Evolutionary conservation across 1,140 invertebrate genomes (phyloP).

Genomic region (Apis cerana): DNA sequence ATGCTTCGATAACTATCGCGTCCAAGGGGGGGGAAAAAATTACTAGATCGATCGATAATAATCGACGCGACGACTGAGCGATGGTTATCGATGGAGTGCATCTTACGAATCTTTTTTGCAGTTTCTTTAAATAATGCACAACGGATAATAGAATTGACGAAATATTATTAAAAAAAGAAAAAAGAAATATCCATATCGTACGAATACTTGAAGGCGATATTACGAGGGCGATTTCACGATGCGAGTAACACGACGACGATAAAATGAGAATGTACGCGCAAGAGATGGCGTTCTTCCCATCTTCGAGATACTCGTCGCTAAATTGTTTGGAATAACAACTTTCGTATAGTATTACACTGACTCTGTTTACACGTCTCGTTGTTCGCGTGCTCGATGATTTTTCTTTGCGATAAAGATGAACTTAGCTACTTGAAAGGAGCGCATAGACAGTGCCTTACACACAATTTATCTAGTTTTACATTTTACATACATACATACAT

Average conservation of each 20-base stretch:
- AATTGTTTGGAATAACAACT: neutral
- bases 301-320: neutral
- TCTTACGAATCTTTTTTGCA: neutral
- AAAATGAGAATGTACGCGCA: neutral
- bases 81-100: neutral
- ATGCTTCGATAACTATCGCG: neutral
- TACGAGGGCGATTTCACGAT: neutral
- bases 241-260: neutral
- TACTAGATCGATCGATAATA: neutral
- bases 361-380: constrained; percentile 61
- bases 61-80: neutral
- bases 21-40: neutral
- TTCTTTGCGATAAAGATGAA: constrained; percentile 53
- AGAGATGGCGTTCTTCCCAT: neutral
- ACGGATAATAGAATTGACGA: neutral
- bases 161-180: too few species aligned
- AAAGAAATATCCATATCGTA: constrained; percentile 13
- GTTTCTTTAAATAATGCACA: neutral
- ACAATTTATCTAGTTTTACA: constrained; percentile 63
- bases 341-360: constrained; percentile 49
- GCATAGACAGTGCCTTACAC: constrained; percentile 68
- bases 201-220: neutral
- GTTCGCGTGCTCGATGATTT: constrained; percentile 46
- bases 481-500: constrained; percentile 54
- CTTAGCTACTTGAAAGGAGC: constrained; percentile 58